phyloP scores from a whole-genome alignment of 2,113 vertebrate species.

The Leucosticte australis region DNA sequence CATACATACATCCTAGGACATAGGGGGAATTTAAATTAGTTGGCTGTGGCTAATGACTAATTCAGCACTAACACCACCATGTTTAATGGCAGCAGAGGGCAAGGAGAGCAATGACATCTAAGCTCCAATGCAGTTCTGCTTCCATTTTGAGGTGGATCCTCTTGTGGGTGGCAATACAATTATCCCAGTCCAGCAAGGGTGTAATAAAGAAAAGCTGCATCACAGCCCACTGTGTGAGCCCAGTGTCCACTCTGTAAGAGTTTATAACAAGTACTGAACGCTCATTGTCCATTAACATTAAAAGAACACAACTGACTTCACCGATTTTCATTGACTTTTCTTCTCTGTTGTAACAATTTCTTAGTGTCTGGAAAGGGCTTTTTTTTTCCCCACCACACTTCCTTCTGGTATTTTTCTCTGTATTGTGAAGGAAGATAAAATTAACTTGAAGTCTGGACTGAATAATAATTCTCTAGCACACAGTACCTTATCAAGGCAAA shows the following conservation, averaged over 20 bases:
- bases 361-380: not conserved
- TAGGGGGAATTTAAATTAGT: not conserved
- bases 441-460: not conserved
- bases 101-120: not conserved
- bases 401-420: not conserved
- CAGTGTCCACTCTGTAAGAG: not conserved
- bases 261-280: not conserved
- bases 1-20: not conserved
- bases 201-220: not conserved
- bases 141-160: not conserved
- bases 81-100: not conserved
- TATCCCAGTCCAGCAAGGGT: not conserved
- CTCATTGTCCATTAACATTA: not conserved
- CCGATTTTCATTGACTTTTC: not conserved
- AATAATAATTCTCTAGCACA: not conserved
- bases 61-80: accelerated
- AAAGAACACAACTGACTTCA: not conserved
- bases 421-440: not conserved
- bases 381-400: not conserved
- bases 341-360: not conserved
- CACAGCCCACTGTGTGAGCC: not conserved
- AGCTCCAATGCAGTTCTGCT: not conserved
- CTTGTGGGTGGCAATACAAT: not conserved
- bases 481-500: not conserved
- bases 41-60: not conserved